Base-by-base conservation (phyloP, 2,888 invertebrate genomes). In the Antitype chi region DNA sequence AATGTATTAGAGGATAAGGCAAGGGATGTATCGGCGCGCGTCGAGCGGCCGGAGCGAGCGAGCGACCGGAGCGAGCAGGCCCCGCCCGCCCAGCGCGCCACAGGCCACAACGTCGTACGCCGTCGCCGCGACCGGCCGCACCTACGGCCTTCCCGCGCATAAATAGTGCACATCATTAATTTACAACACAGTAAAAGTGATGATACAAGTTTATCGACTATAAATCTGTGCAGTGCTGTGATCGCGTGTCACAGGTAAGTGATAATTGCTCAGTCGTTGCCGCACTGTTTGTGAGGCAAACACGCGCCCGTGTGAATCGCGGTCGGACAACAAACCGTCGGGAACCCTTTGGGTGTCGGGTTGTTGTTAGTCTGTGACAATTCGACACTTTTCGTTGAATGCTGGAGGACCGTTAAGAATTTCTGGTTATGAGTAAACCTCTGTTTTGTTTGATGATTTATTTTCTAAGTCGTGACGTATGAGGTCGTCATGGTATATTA, bases 201-300 rank as follows among this genome's bases (percentile, higher is more conserved):
- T 96, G 94, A 95, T 95, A 95, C 94, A 91, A 94, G 95, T 96
- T 96, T 95, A 96, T 96, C 94, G 95, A 94, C 96, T 92, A 95
- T 96, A 95, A 96, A 96, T 94, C 95, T 95, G 95, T 95, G 94
- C 92, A 93, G 95, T 95, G 95, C 94, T 93, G 95, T 95, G 96
- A 94, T 95, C 95, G 94, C 94, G 93, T 94, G 95, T 96, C 94
- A 90, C 96, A 96, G 96, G 96, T 96, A 95, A 96, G 96, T 96
- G 96, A 94, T 96, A 96, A 96, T 96, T 96, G 95, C 91, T 94
- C 92, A 92, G 92, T 93, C 93, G 93, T 92, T 90, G 94, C 93
- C 93, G 94, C 93, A 88, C 85, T 94, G 94, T 96, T 96, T 95
- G 94, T 88, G 85, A 87, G 88, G 91, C 93, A 95, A 95, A 95